phyloP scores from a whole-genome alignment of 2,888 invertebrate species.

The Caenorhabditis doughertyi region DNA sequence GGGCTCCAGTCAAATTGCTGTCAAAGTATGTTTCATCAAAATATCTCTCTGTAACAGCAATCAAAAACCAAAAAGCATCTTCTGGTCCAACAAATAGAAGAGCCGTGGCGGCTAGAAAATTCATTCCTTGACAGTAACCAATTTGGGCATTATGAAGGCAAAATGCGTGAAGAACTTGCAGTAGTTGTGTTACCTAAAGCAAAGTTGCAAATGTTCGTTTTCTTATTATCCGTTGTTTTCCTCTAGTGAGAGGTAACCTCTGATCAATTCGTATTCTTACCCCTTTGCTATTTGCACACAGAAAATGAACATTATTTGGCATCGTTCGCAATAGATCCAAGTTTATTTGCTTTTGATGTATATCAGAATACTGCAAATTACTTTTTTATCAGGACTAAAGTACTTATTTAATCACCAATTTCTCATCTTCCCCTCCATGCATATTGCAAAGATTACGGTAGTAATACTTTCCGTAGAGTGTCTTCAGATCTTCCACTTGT shows the following conservation, averaged over 20 bases:
- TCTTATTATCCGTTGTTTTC: no score
- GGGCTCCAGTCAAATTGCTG: constrained; percentile 84
- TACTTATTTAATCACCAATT: constrained; percentile 81
- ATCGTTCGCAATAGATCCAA: constrained; percentile 85
- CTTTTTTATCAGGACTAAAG: not conserved
- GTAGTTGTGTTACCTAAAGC: constrained; percentile 84
- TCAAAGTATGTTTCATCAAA: constrained; percentile 85
- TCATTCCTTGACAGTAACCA: constrained; percentile 86
- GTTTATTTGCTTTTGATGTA: constrained; percentile 44
- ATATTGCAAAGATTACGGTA: constrained; percentile 84
- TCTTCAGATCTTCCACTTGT: constrained; percentile 83
- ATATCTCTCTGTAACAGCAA: constrained; percentile 85
- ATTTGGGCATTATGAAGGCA: constrained; percentile 85
- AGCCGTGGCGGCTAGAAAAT: constrained; percentile 85
- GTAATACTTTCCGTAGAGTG: constrained; percentile 84
- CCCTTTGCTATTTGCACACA: constrained; percentile 84
- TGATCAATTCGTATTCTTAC: constrained; percentile 81
- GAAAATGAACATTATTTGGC: constrained; percentile 85
- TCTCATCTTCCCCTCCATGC: constrained; percentile 83
- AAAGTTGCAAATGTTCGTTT: constrained; percentile 7
- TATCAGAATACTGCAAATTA: constrained; percentile 29
- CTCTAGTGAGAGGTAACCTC: not conserved
- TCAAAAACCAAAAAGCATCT: constrained; percentile 85
- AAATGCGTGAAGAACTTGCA: constrained; percentile 85
- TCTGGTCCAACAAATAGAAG: constrained; percentile 85